Percentiles rank a stretch among this genome's conserved stretches.
Evolutionary conservation across 2,113 vertebrate genomes (phyloP).

Genomic region (Poeciliopsis retropinna): DNA sequence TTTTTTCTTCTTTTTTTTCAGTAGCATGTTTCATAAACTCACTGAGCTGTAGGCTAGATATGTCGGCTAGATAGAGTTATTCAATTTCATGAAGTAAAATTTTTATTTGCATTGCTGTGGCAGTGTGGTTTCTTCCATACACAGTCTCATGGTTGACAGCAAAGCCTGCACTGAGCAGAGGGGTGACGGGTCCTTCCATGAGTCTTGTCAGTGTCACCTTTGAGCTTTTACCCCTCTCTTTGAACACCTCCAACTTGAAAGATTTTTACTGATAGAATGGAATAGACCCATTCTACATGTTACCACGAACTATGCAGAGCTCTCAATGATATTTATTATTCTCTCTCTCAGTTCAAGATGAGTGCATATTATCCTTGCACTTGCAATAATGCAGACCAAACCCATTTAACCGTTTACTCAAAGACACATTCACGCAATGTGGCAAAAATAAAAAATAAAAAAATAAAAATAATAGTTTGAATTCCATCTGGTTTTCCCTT

Average conservation of each 20-base stretch:
- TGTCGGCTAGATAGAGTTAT: not conserved
- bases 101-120: slow-evolving; percentile 39
- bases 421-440: not conserved
- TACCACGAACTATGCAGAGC: not conserved
- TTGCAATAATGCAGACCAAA: slow-evolving; percentile 20
- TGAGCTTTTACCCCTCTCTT: slow-evolving; percentile 51
- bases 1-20: not conserved
- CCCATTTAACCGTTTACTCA: not conserved
- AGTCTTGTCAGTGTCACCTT: slow-evolving; percentile 61
- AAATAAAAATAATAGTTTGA: slow-evolving; percentile 1
- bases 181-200: slow-evolving; percentile 45
- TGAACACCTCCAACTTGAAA: slow-evolving; percentile 50
- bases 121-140: slow-evolving; percentile 28
- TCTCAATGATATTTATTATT: not conserved
- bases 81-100: slow-evolving; percentile 26
- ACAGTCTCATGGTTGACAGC: slow-evolving; percentile 28
- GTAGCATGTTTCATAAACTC: slow-evolving; percentile 2
- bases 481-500: slow-evolving; percentile 46
- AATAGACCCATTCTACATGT: slow-evolving; percentile 9
- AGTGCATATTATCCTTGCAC: slow-evolving; percentile 4
- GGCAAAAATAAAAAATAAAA: slow-evolving; percentile 15
- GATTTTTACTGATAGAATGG: slow-evolving; percentile 36
- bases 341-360: not conserved
- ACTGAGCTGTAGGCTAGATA: slow-evolving; percentile 6
- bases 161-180: slow-evolving; percentile 45